Conservation (phyloP, 2,888 invertebrate genomes). For the Nudaria mundana region DNA sequence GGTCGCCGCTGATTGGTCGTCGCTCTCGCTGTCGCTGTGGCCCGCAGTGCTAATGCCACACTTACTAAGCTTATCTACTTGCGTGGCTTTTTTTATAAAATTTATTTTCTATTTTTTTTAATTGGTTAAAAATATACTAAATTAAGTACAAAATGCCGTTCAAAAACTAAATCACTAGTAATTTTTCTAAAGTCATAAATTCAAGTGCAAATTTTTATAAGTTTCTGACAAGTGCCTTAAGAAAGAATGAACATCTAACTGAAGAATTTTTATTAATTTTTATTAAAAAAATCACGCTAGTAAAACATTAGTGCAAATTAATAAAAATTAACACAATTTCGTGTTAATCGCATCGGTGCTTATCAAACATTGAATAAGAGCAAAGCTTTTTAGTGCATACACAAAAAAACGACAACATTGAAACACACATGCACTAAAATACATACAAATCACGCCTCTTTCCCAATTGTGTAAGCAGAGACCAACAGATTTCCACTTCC, state of each 20-base stretch:
- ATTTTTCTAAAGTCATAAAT: too few species aligned
- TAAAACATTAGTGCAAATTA: conserved; percentile 50
- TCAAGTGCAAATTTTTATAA: too few species aligned
- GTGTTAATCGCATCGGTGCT: conserved; percentile 30
- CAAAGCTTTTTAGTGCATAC: conserved; percentile 67
- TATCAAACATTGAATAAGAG: conserved; percentile 31
- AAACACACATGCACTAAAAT: conserved; percentile 52
- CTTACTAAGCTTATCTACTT: conserved; percentile 15
- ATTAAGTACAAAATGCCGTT: too few species aligned
- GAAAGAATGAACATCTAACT: too few species aligned
- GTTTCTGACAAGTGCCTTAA: too few species aligned
- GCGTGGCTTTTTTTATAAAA: too few species aligned
- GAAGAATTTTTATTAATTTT: not conserved
- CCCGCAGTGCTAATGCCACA: conserved; percentile 50
- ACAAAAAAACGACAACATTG: conserved; percentile 39
- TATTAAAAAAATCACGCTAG: conserved; percentile 35
- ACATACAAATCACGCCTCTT: conserved; percentile 38
- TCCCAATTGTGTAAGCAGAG: too few species aligned
- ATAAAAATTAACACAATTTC: conserved; percentile 33
- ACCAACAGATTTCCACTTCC: too few species aligned
- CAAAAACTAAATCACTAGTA: too few species aligned
- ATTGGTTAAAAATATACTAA: too few species aligned
- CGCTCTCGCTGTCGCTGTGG: conserved; percentile 88
- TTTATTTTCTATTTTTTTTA: too few species aligned
- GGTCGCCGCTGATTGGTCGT: conserved; percentile 79